phyloP scores from a whole-genome alignment of 1,140 invertebrate genomes.

The Pomacea maculata region DNA sequence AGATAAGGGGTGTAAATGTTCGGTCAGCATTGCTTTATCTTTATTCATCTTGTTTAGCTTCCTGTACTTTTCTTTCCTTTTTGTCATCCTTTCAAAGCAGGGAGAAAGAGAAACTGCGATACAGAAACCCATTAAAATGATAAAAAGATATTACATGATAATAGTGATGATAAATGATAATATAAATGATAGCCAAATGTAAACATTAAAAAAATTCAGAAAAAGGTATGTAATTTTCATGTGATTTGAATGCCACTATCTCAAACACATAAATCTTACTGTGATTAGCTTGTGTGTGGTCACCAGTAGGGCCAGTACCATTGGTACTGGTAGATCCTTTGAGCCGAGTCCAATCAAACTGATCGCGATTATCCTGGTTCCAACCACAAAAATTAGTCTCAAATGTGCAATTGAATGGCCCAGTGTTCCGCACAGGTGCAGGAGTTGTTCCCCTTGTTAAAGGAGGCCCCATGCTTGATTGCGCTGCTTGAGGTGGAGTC shows the following conservation, averaged over 20 bases:
- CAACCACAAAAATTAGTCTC: slow-evolving; percentile 55
- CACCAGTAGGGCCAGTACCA: slow-evolving; percentile 41
- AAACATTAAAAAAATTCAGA: background rate
- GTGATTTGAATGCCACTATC: background rate
- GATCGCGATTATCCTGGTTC: slow-evolving; percentile 39
- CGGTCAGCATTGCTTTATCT: too few species aligned
- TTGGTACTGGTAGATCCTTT: slow-evolving; percentile 38
- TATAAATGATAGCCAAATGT: too few species aligned
- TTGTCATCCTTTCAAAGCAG: too few species aligned
- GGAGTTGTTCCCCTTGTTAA: slow-evolving; percentile 22
- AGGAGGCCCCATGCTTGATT: slow-evolving; percentile 16
- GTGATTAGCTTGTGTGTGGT: slow-evolving; percentile 43
- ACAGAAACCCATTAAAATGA: too few species aligned
- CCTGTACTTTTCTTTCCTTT: too few species aligned
- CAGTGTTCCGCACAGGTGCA: slow-evolving; percentile 17
- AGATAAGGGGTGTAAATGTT: too few species aligned
- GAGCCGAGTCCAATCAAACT: slow-evolving; percentile 56
- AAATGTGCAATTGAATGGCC: slow-evolving; percentile 53
- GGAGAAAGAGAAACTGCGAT: too few species aligned
- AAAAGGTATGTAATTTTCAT: background rate
- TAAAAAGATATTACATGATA: too few species aligned
- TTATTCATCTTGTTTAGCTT: too few species aligned
- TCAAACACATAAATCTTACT: background rate
- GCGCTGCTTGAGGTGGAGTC: slow-evolving; percentile 2
- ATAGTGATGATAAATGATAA: too few species aligned